Percentiles rank a stretch among this genome's conserved stretches.
phyloP scores from a whole-genome alignment of 2,113 vertebrate species.

The Chloropsis hardwickii region DNA sequence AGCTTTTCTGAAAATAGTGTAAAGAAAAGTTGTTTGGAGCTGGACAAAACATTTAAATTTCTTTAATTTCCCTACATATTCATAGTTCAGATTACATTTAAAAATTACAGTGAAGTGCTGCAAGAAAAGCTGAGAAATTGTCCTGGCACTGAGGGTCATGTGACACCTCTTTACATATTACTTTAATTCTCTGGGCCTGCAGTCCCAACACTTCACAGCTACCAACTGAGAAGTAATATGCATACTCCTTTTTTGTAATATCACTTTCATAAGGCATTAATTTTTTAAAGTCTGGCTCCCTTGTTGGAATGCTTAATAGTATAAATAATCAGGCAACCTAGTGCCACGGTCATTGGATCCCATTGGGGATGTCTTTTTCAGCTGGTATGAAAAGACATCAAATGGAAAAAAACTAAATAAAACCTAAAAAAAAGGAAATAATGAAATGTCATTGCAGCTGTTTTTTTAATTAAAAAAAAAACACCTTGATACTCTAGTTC shows the following conservation, averaged over 20 bases:
- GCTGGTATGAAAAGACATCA: not conserved
- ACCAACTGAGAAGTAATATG: not conserved
- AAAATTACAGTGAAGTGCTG: not conserved
- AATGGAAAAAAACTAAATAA: not conserved
- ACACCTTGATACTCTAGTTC: not conserved
- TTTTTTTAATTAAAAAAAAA: not conserved
- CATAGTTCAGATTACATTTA: not conserved
- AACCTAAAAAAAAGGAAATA: not conserved
- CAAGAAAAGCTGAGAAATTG: not conserved
- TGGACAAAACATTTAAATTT: not conserved
- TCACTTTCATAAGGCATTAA: not conserved
- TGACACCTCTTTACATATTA: not conserved
- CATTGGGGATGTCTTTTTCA: not conserved
- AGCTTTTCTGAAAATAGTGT: not conserved
- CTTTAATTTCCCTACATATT: not conserved
- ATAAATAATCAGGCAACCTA: not conserved
- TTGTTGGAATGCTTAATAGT: not conserved
- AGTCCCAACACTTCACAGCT: not conserved
- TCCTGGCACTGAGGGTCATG: not conserved
- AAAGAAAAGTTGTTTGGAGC: not conserved
- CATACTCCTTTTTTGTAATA: not conserved
- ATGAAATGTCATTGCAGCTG: not conserved
- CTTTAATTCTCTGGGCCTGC: not conserved
- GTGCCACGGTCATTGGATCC: not conserved
- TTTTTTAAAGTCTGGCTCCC: not conserved